Evolutionary conservation across 2,888 invertebrate genomes (phyloP).

Genomic region (Mythimna vitellina): DNA sequence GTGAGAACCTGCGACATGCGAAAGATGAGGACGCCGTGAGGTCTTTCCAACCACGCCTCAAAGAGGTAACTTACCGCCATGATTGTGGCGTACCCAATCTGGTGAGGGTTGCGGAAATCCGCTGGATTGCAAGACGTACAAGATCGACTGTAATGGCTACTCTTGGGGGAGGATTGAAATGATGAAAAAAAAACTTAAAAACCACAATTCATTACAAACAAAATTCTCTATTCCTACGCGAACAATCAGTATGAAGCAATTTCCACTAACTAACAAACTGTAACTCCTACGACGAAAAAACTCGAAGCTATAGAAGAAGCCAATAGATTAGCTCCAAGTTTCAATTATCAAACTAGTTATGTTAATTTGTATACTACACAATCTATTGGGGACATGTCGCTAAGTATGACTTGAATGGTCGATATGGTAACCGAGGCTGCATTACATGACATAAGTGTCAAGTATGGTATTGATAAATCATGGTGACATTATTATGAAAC

Average conservation of each 20-base stretch:
- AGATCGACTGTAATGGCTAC: no score
- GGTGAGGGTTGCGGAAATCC: no score
- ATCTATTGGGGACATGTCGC: conserved; percentile 70
- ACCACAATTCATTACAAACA: background rate
- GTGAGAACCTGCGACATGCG: no score
- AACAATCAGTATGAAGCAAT: background rate
- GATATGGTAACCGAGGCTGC: conserved; percentile 62
- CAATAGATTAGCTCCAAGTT: conserved; percentile 40
- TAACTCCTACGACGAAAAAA: background rate
- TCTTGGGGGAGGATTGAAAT: no score
- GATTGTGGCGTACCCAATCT: no score
- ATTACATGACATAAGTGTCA: conserved; percentile 62
- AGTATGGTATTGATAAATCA: conserved; percentile 58
- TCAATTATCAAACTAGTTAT: conserved; percentile 74
- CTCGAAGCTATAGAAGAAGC: conserved; percentile 14
- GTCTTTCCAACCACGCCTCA: no score
- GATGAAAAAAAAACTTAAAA: background rate
- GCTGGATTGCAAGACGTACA: no score
- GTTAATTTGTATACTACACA: conserved; percentile 73
- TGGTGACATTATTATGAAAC: conserved; percentile 60
- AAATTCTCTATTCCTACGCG: background rate
- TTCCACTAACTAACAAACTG: background rate
- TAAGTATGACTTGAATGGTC: conserved; percentile 60
- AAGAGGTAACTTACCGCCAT: no score
- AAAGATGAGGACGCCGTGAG: no score